A percentile compares a stretch with the other conserved stretches of the same genome.
Conservation (phyloP, 2,797 vertebrate genomes). For the Tamandua tetradactyla region DNA sequence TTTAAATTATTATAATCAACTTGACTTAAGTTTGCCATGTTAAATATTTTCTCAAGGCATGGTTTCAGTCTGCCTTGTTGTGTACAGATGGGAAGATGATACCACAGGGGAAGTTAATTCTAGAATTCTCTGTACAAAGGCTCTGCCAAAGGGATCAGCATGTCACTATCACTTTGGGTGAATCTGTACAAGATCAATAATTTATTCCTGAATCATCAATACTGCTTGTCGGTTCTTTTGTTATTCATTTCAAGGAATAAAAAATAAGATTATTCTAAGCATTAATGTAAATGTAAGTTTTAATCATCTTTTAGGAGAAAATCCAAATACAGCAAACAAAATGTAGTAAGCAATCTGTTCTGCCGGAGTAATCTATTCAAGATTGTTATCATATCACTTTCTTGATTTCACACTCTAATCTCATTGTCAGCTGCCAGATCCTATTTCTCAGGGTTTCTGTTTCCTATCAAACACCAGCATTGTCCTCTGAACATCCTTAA, state of each 20-base stretch:
- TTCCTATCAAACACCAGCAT: slow-evolving; percentile 24
- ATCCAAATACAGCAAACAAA: not conserved
- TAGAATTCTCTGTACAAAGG: slow-evolving; percentile 26
- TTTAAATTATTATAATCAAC: not conserved
- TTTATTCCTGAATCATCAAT: slow-evolving; percentile 59
- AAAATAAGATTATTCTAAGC: slow-evolving; percentile 28
- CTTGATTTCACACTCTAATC: slow-evolving; percentile 67
- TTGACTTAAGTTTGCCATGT: not conserved
- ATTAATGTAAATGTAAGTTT: not conserved
- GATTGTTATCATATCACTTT: slow-evolving; percentile 46
- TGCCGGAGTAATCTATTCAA: not conserved
- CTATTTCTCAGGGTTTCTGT: slow-evolving; percentile 45
- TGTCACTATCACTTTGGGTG: slow-evolving; percentile 58
- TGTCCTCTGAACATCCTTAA: slow-evolving; percentile 9
- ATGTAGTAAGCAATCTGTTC: slow-evolving; percentile 3
- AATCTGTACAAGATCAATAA: slow-evolving; percentile 68
- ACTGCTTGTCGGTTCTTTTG: slow-evolving; percentile 49
- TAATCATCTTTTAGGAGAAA: not conserved
- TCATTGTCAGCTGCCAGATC: slow-evolving; percentile 44
- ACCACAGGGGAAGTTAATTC: not conserved
- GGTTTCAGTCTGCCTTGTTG: not conserved
- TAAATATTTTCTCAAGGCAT: not conserved
- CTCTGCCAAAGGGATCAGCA: slow-evolving; percentile 65
- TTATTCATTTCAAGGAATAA: slow-evolving; percentile 13
- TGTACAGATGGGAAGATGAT: not conserved